Evolutionary conservation across 53 echinoderm and acorn worm genomes (phyloP).

Genomic region (Arbacia lixula): DNA sequence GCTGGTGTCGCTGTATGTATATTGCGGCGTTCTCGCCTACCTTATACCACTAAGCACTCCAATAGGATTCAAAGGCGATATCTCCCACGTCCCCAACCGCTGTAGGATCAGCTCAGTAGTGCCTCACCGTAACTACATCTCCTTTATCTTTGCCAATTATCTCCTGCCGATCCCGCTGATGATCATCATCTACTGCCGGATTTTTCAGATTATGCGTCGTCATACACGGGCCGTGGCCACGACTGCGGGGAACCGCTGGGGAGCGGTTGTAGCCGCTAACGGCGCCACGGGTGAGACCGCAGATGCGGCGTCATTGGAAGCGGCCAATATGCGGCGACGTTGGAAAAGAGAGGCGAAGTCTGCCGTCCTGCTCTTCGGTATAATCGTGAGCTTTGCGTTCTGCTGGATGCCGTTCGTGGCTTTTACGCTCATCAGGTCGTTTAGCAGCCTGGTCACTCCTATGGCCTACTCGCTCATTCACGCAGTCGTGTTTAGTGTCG

Average conservation of each 20-base stretch:
- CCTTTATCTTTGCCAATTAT: slow-evolving; percentile 18
- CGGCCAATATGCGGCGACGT: background rate
- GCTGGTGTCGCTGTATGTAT: background rate
- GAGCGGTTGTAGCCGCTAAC: background rate
- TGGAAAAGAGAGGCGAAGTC: slow-evolving; percentile 32
- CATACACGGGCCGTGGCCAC: slow-evolving; percentile 14
- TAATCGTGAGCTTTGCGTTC: slow-evolving; percentile 23
- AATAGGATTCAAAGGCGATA: slow-evolving; percentile 15
- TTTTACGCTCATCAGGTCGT: slow-evolving; percentile 13
- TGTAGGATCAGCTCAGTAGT: slow-evolving; percentile 4
- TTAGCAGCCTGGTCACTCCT: background rate
- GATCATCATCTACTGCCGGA: slow-evolving; percentile 46
- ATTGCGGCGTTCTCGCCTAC: background rate
- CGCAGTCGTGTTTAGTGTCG: slow-evolving; percentile 28
- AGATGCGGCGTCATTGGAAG: background rate
- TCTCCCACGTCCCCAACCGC: background rate
- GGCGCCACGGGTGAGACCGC: background rate
- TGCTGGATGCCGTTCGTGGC: slow-evolving; percentile 23
- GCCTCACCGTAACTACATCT: background rate
- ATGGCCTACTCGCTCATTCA: slow-evolving; percentile 17
- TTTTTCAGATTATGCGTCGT: slow-evolving; percentile 29
- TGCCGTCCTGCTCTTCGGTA: slow-evolving; percentile 6
- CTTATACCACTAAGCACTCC: slow-evolving; percentile 1
- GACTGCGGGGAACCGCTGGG: background rate
- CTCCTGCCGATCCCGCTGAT: slow-evolving; percentile 33